These are phyloP conservation scores for Cerastoderma edule DNA, from an alignment of 2,888 invertebrate genomes.

Conservation along the genomic window DNA sequence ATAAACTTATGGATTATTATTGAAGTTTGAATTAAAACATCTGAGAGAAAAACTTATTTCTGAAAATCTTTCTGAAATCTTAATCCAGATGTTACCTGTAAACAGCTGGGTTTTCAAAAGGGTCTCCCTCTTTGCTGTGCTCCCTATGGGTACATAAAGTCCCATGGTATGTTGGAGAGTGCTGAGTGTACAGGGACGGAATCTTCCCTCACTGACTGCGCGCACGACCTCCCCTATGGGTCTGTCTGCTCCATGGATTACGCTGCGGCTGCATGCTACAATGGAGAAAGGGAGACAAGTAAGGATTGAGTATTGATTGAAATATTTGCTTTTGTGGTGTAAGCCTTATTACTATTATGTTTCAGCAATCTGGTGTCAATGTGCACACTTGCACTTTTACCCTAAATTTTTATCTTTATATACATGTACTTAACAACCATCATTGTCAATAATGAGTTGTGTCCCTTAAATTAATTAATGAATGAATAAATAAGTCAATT, in stretches of 20 bases:
- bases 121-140: slow-evolving; percentile 73
- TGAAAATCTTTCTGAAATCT: background rate
- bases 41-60: no score
- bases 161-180: slow-evolving; percentile 64
- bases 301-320: no score
- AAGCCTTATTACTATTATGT: background rate
- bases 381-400: no score
- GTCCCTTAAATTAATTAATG: no score
- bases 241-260: slow-evolving; percentile 67
- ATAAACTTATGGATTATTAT: no score
- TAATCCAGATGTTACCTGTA: slow-evolving; percentile 67
- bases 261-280: slow-evolving; percentile 75
- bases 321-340: no score
- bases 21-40: no score
- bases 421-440: no score
- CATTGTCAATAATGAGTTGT: no score
- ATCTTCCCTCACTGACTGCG: slow-evolving; percentile 63
- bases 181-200: slow-evolving; percentile 70
- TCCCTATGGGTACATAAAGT: slow-evolving; percentile 67
- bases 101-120: slow-evolving; percentile 67
- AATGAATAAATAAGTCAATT: no score
- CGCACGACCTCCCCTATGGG: slow-evolving; percentile 52
- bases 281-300: slow-evolving; percentile 66
- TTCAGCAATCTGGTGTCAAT: background rate
- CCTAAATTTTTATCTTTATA: no score